Percentiles rank a stretch among this genome's conserved stretches.
Conservation (phyloP, 2,797 vertebrate species). For the Falco columbarius region DNA sequence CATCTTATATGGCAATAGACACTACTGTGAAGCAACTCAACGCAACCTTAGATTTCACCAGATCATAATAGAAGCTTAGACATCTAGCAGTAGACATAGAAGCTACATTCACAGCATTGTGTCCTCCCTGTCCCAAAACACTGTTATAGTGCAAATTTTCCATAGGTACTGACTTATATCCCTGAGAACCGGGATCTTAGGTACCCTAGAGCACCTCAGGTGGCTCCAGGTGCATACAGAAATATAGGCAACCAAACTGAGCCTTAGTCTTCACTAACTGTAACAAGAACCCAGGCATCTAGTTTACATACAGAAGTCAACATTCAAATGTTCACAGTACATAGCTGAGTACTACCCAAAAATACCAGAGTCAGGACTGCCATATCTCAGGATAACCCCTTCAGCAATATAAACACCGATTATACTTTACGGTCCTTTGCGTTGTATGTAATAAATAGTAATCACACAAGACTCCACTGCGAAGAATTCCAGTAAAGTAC, state of each 20-base stretch:
- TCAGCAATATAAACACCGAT: neutral
- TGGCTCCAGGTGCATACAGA: neutral
- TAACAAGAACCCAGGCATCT: neutral
- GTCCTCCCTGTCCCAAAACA: neutral
- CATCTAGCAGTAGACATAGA: neutral
- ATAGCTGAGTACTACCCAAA: neutral
- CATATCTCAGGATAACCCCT: neutral
- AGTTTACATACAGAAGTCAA: neutral
- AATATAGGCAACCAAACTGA: neutral
- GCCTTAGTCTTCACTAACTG: accelerated
- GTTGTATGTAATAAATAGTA: neutral
- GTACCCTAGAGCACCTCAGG: neutral
- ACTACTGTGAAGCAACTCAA: neutral
- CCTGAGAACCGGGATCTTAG: neutral
- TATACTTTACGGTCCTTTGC: neutral
- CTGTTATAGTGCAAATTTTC: neutral
- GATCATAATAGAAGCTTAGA: neutral
- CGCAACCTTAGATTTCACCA: neutral
- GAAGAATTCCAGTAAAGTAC: neutral
- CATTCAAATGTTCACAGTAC: neutral
- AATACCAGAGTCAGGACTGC: neutral
- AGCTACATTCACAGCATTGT: neutral
- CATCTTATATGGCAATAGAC: neutral
- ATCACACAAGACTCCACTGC: neutral
- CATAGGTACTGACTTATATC: neutral